Evolutionary conservation across 2,113 vertebrate genomes (phyloP).

Genomic region (Potamarius usumacintae): DNA sequence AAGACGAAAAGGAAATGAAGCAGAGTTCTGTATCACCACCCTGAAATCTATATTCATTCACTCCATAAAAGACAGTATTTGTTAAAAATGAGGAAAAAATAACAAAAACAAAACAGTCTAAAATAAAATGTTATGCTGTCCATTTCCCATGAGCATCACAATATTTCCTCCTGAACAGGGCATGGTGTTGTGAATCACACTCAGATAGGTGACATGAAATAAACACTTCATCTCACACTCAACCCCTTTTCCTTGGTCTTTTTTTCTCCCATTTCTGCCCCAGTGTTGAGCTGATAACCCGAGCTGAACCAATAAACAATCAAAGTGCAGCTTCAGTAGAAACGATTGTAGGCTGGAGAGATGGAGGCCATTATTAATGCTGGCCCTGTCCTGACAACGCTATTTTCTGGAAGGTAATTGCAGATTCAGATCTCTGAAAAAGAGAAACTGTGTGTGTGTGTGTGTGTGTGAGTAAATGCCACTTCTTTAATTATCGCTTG

Average conservation of each 20-base stretch:
- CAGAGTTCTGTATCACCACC: too few species aligned
- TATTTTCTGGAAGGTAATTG: conserved; percentile 81
- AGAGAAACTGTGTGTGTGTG: conserved; percentile 73
- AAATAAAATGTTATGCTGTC: background rate
- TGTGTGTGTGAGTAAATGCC: conserved; percentile 88
- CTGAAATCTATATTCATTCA: background rate
- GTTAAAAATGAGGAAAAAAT: background rate
- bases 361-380: conserved; percentile 77
- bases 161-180: background rate
- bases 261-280: conserved; percentile 64
- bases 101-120: background rate
- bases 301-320: conserved; percentile 75
- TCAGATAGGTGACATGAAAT: conserved; percentile 48
- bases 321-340: conserved; percentile 77
- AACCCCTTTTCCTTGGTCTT: conserved; percentile 37
- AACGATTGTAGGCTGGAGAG: conserved; percentile 72
- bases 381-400: conserved; percentile 77
- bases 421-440: conserved; percentile 86
- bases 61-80: background rate
- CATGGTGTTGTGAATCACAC: background rate
- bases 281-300: conserved; percentile 70
- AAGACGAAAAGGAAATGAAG: too few species aligned
- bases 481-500: conserved; percentile 87
- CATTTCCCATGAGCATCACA: background rate
- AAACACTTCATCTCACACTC: conserved; percentile 49